Percentiles rank a stretch among this genome's conserved stretches.
Evolutionary conservation across 2,888 invertebrate species (phyloP).

Genomic region (Hyles lineata): DNA sequence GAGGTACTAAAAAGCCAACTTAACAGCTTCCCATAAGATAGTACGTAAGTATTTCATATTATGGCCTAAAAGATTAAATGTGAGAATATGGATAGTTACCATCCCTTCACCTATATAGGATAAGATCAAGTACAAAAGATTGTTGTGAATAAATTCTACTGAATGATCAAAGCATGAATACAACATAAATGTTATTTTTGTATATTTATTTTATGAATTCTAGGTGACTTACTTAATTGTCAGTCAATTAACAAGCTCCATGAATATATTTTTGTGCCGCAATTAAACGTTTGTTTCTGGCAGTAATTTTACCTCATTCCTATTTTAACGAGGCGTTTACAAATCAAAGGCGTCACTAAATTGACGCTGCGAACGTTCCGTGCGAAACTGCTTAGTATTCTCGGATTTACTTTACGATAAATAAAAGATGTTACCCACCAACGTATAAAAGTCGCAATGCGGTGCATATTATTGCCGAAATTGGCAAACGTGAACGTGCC

Average conservation of each 20-base stretch:
- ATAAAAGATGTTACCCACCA: slow-evolving; percentile 35
- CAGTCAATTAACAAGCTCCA: not conserved
- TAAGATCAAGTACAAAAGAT: no score
- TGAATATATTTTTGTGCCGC: not conserved
- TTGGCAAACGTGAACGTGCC: slow-evolving; percentile 36
- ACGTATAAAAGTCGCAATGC: slow-evolving; percentile 53
- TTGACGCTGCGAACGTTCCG: not conserved
- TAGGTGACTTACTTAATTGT: no score
- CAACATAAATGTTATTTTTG: no score
- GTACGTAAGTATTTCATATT: no score
- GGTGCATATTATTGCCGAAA: slow-evolving; percentile 45
- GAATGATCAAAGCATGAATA: no score
- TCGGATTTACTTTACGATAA: slow-evolving; percentile 28
- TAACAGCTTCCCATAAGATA: no score
- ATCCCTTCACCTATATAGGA: no score
- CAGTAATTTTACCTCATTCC: not conserved
- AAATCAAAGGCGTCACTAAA: slow-evolving; percentile 12
- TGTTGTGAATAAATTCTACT: no score
- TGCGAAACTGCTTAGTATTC: slow-evolving; percentile 9
- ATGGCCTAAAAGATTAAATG: no score
- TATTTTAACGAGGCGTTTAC: not conserved
- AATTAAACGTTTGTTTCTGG: not conserved
- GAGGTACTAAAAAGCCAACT: no score
- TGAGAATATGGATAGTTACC: no score
- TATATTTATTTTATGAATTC: no score